Base-by-base conservation (phyloP, 2,888 invertebrate species). In the Galerucella pusilla region DNA sequence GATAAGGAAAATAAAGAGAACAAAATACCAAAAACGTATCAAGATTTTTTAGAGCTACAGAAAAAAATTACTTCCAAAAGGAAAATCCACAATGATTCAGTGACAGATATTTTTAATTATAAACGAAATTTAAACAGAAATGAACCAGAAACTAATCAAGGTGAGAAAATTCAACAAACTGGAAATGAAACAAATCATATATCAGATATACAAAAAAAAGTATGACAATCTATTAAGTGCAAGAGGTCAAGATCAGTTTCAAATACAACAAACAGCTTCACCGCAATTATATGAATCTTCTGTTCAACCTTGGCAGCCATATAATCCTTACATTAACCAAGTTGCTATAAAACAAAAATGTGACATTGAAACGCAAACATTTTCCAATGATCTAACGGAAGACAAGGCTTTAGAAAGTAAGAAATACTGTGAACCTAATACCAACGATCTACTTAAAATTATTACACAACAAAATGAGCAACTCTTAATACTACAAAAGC, bases 381-480 rank as follows among this genome's bases (percentile, higher is more conserved):
- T 65, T 46, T 20, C 49, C 52, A 61, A 59, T 7, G 73, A 65
- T 61, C 11, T 73, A 14, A 11, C 28, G 64, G 65, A 73, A 42
- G 64, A 68, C 12, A 74, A 65, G n/a, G 71, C 76, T 35, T n/a
- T 76, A 70, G 71, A 77, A 68, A 65, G 59, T 2, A 79, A 70
- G 73, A 42, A 66, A 54, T 79, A 78, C 79, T 89, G 89, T 65
- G 90, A 91, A 81, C 90, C 91, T 11, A 90, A 90, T 28, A 89
- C 91, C 28, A 88, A 89, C 72, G 91, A 93, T 83, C 86, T 93
- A 69, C 89, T 92, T 76, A 90, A 91, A 84, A 90, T 93, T 75
- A 91, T 93, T 61, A 77, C 81, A 4, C 80, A 81, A 72, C 93
- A 93, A 85, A 93, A 91, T 86, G 91, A 93, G 80, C 93, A 93